These are phyloP conservation scores for Herpetotheres cachinnans DNA, from an alignment of 2,113 vertebrate species.

Conservation along the genomic window DNA sequence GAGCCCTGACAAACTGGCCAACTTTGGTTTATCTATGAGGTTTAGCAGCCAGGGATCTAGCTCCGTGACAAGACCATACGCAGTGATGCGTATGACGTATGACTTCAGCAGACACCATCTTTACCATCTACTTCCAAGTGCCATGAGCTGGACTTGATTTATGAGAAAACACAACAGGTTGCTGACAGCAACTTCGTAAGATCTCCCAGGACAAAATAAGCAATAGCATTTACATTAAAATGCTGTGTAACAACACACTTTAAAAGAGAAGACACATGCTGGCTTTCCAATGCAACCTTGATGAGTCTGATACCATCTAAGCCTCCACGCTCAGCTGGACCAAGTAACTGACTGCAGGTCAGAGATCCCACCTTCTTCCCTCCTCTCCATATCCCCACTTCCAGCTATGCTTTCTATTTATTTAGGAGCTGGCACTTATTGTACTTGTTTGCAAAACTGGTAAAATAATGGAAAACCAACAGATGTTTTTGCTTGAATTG, in stretches of 20 bases:
- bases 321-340: neutral
- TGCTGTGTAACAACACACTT: accelerated
- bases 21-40: neutral
- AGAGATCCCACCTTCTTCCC: neutral
- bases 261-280: neutral
- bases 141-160: neutral
- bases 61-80: neutral
- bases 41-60: neutral
- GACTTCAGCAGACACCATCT: neutral
- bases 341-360: neutral
- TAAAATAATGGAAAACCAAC: neutral
- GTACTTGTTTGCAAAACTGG: neutral
- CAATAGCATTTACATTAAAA: neutral
- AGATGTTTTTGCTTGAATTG: neutral
- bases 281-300: neutral
- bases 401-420: neutral
- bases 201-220: neutral
- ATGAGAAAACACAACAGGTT: neutral
- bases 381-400: neutral
- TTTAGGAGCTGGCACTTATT: neutral
- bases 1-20: neutral
- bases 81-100: accelerated
- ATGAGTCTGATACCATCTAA: neutral
- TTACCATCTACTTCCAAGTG: neutral
- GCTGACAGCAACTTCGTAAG: neutral